These are phyloP conservation scores for Clarias fuscus DNA, from an alignment of 2,797 vertebrate genomes.

Conservation along the genomic window DNA sequence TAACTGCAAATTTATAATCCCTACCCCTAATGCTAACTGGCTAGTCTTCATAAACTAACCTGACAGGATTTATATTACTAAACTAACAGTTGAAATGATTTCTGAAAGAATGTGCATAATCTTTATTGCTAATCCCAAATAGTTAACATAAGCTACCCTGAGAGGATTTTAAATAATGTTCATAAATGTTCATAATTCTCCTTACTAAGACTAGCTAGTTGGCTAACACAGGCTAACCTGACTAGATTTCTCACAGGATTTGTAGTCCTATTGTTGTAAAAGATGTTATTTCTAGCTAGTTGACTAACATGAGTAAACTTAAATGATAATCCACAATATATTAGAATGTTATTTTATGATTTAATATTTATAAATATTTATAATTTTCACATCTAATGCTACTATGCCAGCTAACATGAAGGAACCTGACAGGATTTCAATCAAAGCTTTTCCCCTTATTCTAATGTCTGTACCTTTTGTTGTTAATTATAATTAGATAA, in stretches of 20 bases:
- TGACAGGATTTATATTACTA: neutral
- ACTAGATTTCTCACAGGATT: neutral
- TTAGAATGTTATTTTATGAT: neutral
- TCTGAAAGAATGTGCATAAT: neutral
- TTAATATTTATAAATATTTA: neutral
- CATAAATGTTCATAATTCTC: neutral
- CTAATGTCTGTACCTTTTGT: neutral
- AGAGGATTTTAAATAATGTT: neutral
- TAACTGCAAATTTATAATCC: too few species aligned
- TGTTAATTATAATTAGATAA: neutral
- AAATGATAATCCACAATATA: neutral
- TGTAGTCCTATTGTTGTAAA: neutral
- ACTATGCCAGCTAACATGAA: neutral
- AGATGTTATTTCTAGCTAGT: neutral
- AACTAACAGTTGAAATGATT: neutral
- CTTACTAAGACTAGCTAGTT: neutral
- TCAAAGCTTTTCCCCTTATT: neutral
- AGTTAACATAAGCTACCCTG: neutral
- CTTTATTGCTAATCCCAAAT: neutral
- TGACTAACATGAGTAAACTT: neutral
- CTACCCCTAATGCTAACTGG: neutral
- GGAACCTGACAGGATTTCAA: neutral
- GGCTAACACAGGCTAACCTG: neutral
- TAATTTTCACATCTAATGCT: neutral
- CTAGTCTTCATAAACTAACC: neutral